Percentiles rank a stretch among this genome's conserved stretches.
phyloP scores from a whole-genome alignment of 2,888 invertebrate genomes.

The Zaprionus obscuricornis region DNA sequence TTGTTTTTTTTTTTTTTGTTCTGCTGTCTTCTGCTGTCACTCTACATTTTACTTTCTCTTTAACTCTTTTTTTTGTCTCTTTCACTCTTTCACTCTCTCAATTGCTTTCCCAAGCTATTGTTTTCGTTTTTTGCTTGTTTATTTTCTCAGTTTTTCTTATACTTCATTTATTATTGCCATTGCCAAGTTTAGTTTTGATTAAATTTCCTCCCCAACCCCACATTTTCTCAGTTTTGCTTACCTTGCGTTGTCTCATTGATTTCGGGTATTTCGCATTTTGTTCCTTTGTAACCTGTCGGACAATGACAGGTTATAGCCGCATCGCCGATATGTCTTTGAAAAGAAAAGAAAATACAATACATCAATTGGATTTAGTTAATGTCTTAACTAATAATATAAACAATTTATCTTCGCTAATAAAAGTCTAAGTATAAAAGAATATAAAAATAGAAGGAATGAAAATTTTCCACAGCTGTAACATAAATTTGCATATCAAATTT shows the following conservation, averaged over 20 bases:
- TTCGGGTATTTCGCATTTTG: constrained; percentile 88
- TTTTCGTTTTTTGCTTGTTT: constrained; percentile 15
- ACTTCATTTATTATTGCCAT: constrained; percentile 43
- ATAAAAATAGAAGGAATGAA: too few relatives aligned
- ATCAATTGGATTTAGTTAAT: neutral
- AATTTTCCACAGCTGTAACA: too few relatives aligned
- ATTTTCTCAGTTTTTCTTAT: too few relatives aligned
- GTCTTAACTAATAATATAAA: neutral
- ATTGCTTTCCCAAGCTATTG: neutral
- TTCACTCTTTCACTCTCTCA: constrained; percentile 18
- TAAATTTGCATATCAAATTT: too few relatives aligned
- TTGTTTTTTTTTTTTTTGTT: neutral
- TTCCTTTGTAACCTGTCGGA: constrained; percentile 87
- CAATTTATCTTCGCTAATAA: too few relatives aligned
- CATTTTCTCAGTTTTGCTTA: constrained; percentile 65
- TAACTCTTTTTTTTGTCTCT: neutral
- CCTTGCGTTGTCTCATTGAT: constrained; percentile 80
- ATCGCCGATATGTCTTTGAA: constrained; percentile 90
- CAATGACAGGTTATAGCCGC: constrained; percentile 90
- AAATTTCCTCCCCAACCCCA: constrained; percentile 15
- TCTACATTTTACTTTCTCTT: constrained; percentile 1
- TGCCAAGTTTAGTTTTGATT: constrained; percentile 31
- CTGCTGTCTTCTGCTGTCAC: neutral
- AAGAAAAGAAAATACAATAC: neutral
- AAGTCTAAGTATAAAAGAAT: too few relatives aligned